Evolutionary conservation across 2,113 vertebrate species (phyloP), one percentile per base, ranked within the genome.

Genomic region (Hymenochirus boettgeri): DNA sequence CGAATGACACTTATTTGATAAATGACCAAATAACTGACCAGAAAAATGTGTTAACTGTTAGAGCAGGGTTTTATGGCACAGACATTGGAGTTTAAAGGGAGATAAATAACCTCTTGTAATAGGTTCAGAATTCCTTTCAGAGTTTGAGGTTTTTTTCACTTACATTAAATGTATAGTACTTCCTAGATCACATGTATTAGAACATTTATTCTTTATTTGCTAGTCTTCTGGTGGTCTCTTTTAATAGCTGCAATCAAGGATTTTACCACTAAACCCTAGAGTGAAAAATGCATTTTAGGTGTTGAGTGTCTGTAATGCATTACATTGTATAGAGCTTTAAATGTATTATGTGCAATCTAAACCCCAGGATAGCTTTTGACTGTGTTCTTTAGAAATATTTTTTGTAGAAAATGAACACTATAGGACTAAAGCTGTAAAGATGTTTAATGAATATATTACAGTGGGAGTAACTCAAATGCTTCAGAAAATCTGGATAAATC

Each of bases 1-100:
- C 71, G 73, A 53, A 74, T 72, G 78, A 87, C 80, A 84, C 80
- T 79, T 83, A 70, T 73, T 79, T 88, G 85, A 90, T 89, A 86
- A 89, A 88, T 84, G 74, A 79, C 74, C 85, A 82, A 81, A 85
- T 90, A 81, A 86, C 74, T 87, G 80, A 85, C 77, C 46, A 57
- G 73, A 76, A 72, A 71, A 81, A 82, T 81, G 78, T 85, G 80
- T 69, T 60, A 50, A 60, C 57, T 52, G 52, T 56, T 80, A 54
- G 31, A 69, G 67, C 80, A 73, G 78, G 75, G 76, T 81, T 90
- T 86, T 83, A 79, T 79, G 80, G 83, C 79, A 76, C 77, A 37
- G 61, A 80, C 87, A 89, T 89, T 87, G 65, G 59, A 73, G 63
- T 83, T 89, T 86, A 83, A 86, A 82, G 74, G 76, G 83, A 87